phyloP scores from a whole-genome alignment of 2,113 vertebrate genomes.

The Lontra canadensis region DNA sequence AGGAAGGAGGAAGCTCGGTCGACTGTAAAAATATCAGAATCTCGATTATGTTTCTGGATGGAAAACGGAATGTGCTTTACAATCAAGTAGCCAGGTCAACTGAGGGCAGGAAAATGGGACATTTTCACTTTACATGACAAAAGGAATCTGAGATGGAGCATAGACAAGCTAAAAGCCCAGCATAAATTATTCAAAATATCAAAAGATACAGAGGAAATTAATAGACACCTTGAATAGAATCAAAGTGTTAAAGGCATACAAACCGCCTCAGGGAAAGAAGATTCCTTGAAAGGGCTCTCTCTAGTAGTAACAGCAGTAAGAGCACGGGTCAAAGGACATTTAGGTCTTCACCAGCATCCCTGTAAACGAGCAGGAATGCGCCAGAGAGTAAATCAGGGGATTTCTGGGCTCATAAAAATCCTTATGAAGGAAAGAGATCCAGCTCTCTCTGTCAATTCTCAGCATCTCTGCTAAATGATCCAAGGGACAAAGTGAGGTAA shows the following conservation, averaged over 20 bases:
- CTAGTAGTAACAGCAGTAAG: neutral
- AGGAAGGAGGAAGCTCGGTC: neutral
- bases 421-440: neutral
- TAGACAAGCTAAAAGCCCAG: constrained; percentile 25
- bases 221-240: constrained; percentile 35
- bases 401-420: neutral
- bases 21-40: neutral
- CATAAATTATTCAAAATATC: constrained; percentile 35
- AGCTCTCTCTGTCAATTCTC: neutral
- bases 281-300: neutral
- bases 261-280: neutral
- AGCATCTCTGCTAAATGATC: neutral
- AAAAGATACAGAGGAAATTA: constrained; percentile 37
- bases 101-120: neutral
- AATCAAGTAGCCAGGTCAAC: neutral
- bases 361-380: neutral
- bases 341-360: neutral
- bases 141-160: neutral
- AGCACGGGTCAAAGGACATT: neutral
- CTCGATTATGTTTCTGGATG: neutral
- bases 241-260: neutral
- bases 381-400: neutral
- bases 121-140: constrained; percentile 25
- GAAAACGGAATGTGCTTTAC: neutral
- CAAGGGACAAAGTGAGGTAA: neutral